Evolutionary conservation across 2,888 invertebrate genomes (phyloP).

Genomic region (Rhagophthalmus giganteus): DNA sequence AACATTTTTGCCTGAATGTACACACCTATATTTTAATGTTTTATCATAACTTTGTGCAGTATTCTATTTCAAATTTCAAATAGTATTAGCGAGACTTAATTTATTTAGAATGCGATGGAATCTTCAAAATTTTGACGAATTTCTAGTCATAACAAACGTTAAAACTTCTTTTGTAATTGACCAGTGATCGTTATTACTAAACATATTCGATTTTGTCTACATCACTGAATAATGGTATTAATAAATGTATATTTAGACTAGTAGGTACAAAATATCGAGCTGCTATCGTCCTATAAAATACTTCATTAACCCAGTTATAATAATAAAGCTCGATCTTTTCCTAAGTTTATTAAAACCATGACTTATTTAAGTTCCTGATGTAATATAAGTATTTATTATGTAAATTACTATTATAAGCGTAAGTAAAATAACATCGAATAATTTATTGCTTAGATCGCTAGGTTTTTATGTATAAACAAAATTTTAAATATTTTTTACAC

Average conservation of each 20-base stretch:
- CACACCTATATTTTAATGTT: not conserved
- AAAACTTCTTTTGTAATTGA: not conserved
- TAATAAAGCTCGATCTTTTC: constrained; percentile 4
- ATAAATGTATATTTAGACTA: constrained; percentile 6
- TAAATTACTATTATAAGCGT: constrained; percentile 6
- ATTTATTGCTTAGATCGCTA: constrained; percentile 4
- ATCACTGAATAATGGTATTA: constrained; percentile 14
- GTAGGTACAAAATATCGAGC: constrained; percentile 1
- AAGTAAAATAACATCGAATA: constrained; percentile 20
- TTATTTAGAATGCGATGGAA: not conserved
- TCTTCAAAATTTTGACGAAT: not conserved
- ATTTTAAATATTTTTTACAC: constrained; percentile 26
- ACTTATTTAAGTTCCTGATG: constrained; percentile 27
- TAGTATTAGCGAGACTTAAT: not conserved
- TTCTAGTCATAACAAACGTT: not conserved
- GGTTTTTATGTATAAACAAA: constrained; percentile 16
- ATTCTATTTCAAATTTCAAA: not conserved
- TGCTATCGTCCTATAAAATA: constrained; percentile 5
- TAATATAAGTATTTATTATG: constrained; percentile 23
- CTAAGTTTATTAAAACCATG: constrained; percentile 14
- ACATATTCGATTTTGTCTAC: not conserved
- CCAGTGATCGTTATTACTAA: not conserved
- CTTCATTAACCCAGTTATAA: constrained; percentile 6
- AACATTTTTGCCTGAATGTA: not conserved
- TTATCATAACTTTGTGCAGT: not conserved